Conservation (phyloP, 2,888 invertebrate species). For the Ichneumoninae sp. region DNA sequence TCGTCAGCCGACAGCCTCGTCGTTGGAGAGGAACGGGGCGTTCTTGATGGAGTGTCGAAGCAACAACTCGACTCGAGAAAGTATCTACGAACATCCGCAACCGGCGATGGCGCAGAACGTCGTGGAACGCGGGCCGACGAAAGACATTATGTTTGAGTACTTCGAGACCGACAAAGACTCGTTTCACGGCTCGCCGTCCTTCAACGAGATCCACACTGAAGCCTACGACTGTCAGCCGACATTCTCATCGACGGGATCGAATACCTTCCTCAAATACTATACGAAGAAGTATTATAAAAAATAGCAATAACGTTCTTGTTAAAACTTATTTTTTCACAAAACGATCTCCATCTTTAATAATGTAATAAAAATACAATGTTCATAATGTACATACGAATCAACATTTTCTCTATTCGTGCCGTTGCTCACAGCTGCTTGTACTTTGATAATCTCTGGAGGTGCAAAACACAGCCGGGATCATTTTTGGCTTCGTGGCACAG, state of each 20-base stretch:
- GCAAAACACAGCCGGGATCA: background rate
- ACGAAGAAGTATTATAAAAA: background rate
- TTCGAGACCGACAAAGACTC: background rate
- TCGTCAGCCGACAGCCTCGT: background rate
- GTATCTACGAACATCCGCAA: background rate
- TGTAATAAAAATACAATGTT: constrained; percentile 28
- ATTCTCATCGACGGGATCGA: background rate
- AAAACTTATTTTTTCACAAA: constrained; percentile 34
- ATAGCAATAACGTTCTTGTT: background rate
- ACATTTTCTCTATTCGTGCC: background rate
- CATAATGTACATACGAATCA: background rate
- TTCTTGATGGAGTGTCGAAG: background rate
- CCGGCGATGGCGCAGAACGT: background rate
- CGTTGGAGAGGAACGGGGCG: too few species aligned
- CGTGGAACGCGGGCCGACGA: background rate
- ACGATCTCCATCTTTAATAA: constrained; percentile 24
- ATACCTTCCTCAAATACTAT: background rate
- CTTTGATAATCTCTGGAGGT: background rate
- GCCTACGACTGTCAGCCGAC: background rate
- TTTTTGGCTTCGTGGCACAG: background rate
- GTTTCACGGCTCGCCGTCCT: background rate
- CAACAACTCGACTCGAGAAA: background rate
- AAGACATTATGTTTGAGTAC: background rate
- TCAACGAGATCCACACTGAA: background rate
- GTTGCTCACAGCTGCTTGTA: background rate